These are phyloP conservation scores for Dastarcus helophoroides DNA, from an alignment of 2,888 invertebrate genomes.

Conservation along the genomic window DNA sequence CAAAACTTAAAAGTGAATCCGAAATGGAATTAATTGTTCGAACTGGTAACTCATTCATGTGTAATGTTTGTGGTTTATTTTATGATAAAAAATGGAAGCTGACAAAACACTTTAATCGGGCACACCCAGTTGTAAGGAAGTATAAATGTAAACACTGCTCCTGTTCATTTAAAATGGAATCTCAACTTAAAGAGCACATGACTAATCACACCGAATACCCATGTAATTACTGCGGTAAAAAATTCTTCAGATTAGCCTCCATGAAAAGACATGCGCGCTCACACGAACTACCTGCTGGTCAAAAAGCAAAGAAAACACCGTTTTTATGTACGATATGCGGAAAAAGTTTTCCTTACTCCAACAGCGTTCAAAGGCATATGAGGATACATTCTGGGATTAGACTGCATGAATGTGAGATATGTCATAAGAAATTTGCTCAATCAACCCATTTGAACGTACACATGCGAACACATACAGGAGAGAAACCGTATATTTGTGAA, in stretches of 20 bases:
- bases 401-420: slow-evolving; percentile 32
- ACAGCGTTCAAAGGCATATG: slow-evolving; percentile 32
- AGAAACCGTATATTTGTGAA: slow-evolving; percentile 40
- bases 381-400: slow-evolving; percentile 32
- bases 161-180: slow-evolving; percentile 25
- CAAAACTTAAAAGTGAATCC: slow-evolving; percentile 3
- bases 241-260: slow-evolving; percentile 26
- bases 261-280: slow-evolving; percentile 24
- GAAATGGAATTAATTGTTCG: slow-evolving; percentile 6
- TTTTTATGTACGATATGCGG: slow-evolving; percentile 32
- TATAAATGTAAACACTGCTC: slow-evolving; percentile 19
- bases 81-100: slow-evolving; percentile 23
- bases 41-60: slow-evolving; percentile 15
- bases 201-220: slow-evolving; percentile 26
- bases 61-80: slow-evolving; percentile 19
- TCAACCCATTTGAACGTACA: slow-evolving; percentile 39
- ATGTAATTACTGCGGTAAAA: slow-evolving; percentile 27
- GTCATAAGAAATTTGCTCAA: slow-evolving; percentile 34
- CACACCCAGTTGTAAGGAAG: slow-evolving; percentile 18
- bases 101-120: slow-evolving; percentile 21
- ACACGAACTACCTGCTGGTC: slow-evolving; percentile 25
- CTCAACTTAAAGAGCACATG: slow-evolving; percentile 27
- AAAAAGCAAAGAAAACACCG: slow-evolving; percentile 28
- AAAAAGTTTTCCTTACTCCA: slow-evolving; percentile 30
- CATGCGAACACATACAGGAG: slow-evolving; percentile 40